Conservation (phyloP, 2,113 vertebrate species). For the Notarius lentiginosus region DNA sequence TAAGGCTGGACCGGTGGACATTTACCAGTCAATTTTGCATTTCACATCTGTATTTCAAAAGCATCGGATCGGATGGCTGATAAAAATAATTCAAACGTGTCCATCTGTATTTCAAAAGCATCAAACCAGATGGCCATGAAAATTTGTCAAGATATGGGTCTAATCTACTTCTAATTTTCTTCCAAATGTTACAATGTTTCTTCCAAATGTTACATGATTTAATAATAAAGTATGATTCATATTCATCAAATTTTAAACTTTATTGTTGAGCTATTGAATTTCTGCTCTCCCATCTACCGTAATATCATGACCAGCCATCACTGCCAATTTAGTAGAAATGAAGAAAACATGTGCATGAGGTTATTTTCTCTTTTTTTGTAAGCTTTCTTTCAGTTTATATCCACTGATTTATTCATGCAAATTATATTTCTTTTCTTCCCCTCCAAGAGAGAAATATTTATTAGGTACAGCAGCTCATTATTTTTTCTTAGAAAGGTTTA, state of each 20-base stretch:
- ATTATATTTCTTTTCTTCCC: constrained; percentile 5
- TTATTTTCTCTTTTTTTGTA: neutral
- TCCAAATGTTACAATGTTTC: too few species aligned
- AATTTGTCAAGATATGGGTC: too few species aligned
- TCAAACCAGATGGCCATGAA: too few species aligned
- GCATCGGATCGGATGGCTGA: too few species aligned
- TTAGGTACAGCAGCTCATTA: constrained; percentile 53
- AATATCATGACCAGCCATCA: neutral
- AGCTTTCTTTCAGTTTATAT: constrained; percentile 19
- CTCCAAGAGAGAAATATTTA: constrained; percentile 29
- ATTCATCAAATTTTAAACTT: neutral
- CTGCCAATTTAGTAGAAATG: neutral
- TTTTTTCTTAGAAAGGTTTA: constrained; percentile 39
- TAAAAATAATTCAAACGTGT: too few species aligned
- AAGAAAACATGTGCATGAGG: neutral
- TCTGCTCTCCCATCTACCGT: neutral
- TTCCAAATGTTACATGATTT: too few species aligned
- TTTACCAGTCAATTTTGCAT: too few species aligned
- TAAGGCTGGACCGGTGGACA: too few species aligned
- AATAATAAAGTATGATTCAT: neutral
- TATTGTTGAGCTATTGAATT: neutral
- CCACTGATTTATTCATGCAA: constrained; percentile 48
- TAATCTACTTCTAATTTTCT: too few species aligned
- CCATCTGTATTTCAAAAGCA: too few species aligned
- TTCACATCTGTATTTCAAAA: too few species aligned